Percentiles rank a stretch among this genome's conserved stretches.
These are phyloP conservation scores for Clunio marinus DNA, from an alignment of 2,888 invertebrate genomes.

Conservation along the genomic window DNA sequence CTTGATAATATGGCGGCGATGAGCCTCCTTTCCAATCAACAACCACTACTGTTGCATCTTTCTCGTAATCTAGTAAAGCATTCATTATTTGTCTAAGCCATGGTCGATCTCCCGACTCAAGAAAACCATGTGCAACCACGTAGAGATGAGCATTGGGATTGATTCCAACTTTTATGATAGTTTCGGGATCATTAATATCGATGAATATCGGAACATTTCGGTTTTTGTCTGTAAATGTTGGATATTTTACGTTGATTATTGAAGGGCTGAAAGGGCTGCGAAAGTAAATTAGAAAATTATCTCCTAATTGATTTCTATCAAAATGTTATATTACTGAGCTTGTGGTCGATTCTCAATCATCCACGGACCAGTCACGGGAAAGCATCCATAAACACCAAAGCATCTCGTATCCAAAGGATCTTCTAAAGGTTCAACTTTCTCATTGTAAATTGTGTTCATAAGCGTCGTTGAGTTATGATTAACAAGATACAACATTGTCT, in stretches of 20 bases:
- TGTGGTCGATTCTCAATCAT: slow-evolving; percentile 73
- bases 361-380: slow-evolving; percentile 74
- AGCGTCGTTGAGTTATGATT: slow-evolving; percentile 47
- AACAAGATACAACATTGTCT: slow-evolving; percentile 51
- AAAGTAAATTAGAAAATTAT: not conserved
- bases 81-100: slow-evolving; percentile 74
- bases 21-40: slow-evolving; percentile 86
- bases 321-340: slow-evolving; percentile 55
- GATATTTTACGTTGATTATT: slow-evolving; percentile 56
- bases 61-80: slow-evolving; percentile 61
- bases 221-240: slow-evolving; percentile 57
- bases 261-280: slow-evolving; percentile 68
- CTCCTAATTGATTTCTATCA: not conserved
- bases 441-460: slow-evolving; percentile 43
- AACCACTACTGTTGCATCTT: slow-evolving; percentile 68
- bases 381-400: slow-evolving; percentile 76
- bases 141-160: slow-evolving; percentile 63
- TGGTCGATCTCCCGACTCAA: slow-evolving; percentile 73
- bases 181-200: slow-evolving; percentile 62
- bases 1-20: slow-evolving; percentile 84
- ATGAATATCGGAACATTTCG: slow-evolving; percentile 57
- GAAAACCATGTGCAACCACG: slow-evolving; percentile 79
- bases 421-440: slow-evolving; percentile 42
- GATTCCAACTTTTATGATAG: slow-evolving; percentile 60
- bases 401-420: slow-evolving; percentile 58